Evolutionary conservation across 2,113 vertebrate genomes (phyloP), one percentile per base, ranked within the genome.

Genomic region (Eira barbara): DNA sequence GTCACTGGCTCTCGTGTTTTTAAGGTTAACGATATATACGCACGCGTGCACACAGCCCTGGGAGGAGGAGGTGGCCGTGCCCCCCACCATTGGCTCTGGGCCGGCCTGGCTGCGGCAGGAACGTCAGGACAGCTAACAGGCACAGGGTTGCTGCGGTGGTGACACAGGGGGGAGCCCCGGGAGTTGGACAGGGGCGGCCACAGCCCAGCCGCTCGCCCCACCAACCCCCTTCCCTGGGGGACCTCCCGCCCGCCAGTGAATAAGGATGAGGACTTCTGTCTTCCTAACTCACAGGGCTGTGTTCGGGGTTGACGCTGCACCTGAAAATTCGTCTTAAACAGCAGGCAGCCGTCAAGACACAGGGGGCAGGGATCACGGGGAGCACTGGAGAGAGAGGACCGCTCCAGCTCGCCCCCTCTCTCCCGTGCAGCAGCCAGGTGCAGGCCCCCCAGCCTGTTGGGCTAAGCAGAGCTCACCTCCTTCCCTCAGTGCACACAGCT

Each of bases 61-160:
- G 47, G 55, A n/a, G 3, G 17, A n/a, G 20, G 55, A n/a, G 20
- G 13, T 0, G 4, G 2, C 4, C 0, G 6, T 0, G 29, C 23
- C 25, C 59, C 9, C 47, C 25, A 13, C 27, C 14, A 1, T 2
- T 31, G 0, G 18, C 47, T 0, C 27, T 3, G 79, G 49, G 84
- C 45, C 1, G 7, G n/a, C 86, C 8, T 9, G 0, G 63, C 23
- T 0, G 2, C 36, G 57, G 20, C 2, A 0, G n/a, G 7, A 15
- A 1, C 10, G 55, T 23, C 36, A 9, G 87, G 31, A 9, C 17
- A 0, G 1, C 39, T n/a, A 0, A 3, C 15, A 36, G 4, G 12
- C 21, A 57, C n/a, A 0, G 9, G 25, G 85, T 31, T 36, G 18
- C 55, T 42, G 69, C 6, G 21, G 4, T 4, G 29, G 23, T 14